phyloP scores from a whole-genome alignment of 2,113 vertebrate species.

The Festucalex cinctus region DNA sequence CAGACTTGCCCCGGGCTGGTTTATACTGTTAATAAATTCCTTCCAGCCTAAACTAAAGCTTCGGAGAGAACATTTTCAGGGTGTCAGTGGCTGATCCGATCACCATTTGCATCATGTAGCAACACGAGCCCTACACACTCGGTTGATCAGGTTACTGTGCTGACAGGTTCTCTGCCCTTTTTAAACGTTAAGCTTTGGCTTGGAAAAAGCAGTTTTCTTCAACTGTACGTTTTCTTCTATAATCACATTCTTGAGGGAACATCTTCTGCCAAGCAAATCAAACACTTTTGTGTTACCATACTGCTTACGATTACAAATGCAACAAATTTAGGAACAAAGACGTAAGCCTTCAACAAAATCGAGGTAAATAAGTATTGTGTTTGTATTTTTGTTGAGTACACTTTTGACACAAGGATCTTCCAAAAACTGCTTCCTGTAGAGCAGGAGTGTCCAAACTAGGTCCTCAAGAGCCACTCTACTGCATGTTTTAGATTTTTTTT shows the following conservation, averaged over 20 bases:
- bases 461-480: too few relatives aligned
- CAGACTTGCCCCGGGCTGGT: not conserved
- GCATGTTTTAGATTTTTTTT: too few relatives aligned
- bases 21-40: not conserved
- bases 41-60: not conserved
- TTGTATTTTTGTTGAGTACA: slow-evolving; percentile 10
- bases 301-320: not conserved
- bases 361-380: not conserved
- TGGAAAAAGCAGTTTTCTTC: not conserved
- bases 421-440: too few relatives aligned
- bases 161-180: not conserved
- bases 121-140: not conserved
- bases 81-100: not conserved
- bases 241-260: not conserved
- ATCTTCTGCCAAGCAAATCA: not conserved
- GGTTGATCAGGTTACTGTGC: not conserved
- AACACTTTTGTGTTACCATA: not conserved
- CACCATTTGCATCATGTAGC: not conserved
- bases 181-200: not conserved
- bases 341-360: not conserved
- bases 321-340: not conserved
- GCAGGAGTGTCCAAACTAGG: too few relatives aligned
- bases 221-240: not conserved
- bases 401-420: slow-evolving; percentile 27
- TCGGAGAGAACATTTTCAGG: not conserved